phyloP scores from a whole-genome alignment of 2,797 vertebrate genomes.

The Zalophus californianus region DNA sequence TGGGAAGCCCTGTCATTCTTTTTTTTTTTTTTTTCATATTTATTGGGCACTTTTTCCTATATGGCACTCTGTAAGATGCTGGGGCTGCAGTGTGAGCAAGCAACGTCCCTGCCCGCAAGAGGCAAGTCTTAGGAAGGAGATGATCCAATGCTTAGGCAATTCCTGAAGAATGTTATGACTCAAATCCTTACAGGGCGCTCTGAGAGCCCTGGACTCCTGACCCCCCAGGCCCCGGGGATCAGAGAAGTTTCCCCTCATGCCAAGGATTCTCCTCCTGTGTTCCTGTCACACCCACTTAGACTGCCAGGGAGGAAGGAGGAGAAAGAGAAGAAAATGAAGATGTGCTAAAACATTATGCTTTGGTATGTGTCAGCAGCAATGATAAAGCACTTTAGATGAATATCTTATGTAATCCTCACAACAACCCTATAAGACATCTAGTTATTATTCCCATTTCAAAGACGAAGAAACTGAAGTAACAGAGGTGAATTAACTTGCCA shows the following conservation, averaged over 20 bases:
- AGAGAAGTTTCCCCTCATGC: not conserved
- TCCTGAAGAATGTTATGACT: not conserved
- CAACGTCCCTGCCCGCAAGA: not conserved
- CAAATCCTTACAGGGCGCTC: accelerated
- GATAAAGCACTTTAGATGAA: not conserved
- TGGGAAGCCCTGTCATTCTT: not conserved
- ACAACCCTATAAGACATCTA: not conserved
- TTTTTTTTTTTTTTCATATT: not conserved
- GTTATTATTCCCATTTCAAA: constrained; percentile 26
- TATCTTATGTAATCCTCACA: not conserved
- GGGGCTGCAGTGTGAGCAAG: not conserved
- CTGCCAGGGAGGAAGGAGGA: not conserved
- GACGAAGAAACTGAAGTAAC: not conserved
- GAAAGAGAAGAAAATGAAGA: not conserved
- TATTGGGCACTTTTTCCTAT: not conserved
- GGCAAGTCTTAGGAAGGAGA: not conserved
- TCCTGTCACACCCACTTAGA: not conserved
- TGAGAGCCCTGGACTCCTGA: not conserved
- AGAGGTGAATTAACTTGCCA: not conserved
- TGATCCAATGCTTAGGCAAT: not conserved
- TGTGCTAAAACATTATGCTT: not conserved
- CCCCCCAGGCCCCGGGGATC: not conserved
- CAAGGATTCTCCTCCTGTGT: not conserved
- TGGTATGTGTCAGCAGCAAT: not conserved
- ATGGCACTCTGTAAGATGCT: not conserved